Evolutionary conservation across 1,140 invertebrate species (phyloP), one percentile per base, ranked within the genome.

Genomic region (Nylanderia fulva): DNA sequence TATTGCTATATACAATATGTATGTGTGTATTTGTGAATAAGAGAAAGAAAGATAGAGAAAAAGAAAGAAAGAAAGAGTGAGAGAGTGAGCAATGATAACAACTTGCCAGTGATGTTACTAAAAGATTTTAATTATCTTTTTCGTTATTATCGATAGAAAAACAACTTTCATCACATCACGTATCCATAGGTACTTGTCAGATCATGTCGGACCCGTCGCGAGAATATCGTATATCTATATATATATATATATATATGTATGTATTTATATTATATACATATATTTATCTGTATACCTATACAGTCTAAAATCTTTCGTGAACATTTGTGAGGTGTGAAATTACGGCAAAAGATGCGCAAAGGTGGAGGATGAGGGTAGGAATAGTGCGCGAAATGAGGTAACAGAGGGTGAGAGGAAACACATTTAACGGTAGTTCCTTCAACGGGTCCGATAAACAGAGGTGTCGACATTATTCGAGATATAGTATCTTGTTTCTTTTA

Each of bases 151-250:
- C 66, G 66, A 88, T 91, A 89, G 90, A 91, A 85, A 93, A 92
- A 91, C 91, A 92, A 93, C 88, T 93, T 92, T 92, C 92, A 93
- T 93, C 92, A 93, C 91, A 93, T 91, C 86, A 89, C 90, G 86
- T 90, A 90, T 90, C 80, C 89, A 72, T 92, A 92, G 90, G 86
- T 92, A 92, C 88, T 90, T 83, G 61, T 86, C 75, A 75, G 69
- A 90, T 60, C 86, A 83, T 63, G 72, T 89, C 85, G 89, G 86
- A 85, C 90, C 80, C 86, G 85, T 76, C 87, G 83, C 72, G 83
- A 90, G 72, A 90, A 29, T 86, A 82, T 56, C n/a, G 29, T 76
- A 60, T 60, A 85, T 79, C 15, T 68, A 71, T 61, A 85, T 52
- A 36, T 71, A 71, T 61, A 85, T 52, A 36, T 71, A 71, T 21